These are phyloP conservation scores for Peribatodes rhomboidaria DNA, from an alignment of 2,888 invertebrate species.

Conservation along the genomic window DNA sequence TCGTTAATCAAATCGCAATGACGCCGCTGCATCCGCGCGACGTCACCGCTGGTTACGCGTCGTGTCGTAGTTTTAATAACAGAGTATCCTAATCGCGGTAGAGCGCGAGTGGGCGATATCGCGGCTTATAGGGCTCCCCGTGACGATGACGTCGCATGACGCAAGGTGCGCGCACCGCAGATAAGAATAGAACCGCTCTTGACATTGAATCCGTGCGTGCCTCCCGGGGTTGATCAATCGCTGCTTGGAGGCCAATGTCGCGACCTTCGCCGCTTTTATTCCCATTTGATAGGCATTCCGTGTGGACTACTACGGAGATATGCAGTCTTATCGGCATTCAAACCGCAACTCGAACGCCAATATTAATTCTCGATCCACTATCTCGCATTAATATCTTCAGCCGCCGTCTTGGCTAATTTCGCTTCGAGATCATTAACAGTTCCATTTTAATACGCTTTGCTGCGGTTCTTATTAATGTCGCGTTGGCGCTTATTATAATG, in stretches of 20 bases:
- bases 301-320: slow-evolving; percentile 34
- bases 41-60: slow-evolving; percentile 38
- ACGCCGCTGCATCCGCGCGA: slow-evolving; percentile 44
- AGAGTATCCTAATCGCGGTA: slow-evolving; percentile 31
- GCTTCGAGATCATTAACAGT: slow-evolving; percentile 38
- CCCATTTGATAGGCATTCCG: slow-evolving; percentile 46
- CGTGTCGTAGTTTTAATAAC: slow-evolving; percentile 34
- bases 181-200: slow-evolving; percentile 64
- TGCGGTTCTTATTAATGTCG: slow-evolving; percentile 37
- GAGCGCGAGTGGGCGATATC: slow-evolving; percentile 41
- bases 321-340: slow-evolving; percentile 19
- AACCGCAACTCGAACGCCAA: slow-evolving; percentile 8
- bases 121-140: slow-evolving; percentile 52
- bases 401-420: slow-evolving; percentile 36
- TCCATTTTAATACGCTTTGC: slow-evolving; percentile 39
- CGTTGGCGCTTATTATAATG: slow-evolving; percentile 30
- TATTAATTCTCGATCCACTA: slow-evolving; percentile 8
- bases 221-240: slow-evolving; percentile 61
- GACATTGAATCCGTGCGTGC: slow-evolving; percentile 64
- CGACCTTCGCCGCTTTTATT: slow-evolving; percentile 59
- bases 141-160: slow-evolving; percentile 53
- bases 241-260: slow-evolving; percentile 60
- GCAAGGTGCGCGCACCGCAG: slow-evolving; percentile 50
- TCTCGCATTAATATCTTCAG: slow-evolving; percentile 25
- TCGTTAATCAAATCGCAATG: slow-evolving; percentile 51